Evolutionary conservation across 1,140 invertebrate genomes (phyloP), one percentile per base, ranked within the genome.

Genomic region (Chionoecetes opilio): DNA sequence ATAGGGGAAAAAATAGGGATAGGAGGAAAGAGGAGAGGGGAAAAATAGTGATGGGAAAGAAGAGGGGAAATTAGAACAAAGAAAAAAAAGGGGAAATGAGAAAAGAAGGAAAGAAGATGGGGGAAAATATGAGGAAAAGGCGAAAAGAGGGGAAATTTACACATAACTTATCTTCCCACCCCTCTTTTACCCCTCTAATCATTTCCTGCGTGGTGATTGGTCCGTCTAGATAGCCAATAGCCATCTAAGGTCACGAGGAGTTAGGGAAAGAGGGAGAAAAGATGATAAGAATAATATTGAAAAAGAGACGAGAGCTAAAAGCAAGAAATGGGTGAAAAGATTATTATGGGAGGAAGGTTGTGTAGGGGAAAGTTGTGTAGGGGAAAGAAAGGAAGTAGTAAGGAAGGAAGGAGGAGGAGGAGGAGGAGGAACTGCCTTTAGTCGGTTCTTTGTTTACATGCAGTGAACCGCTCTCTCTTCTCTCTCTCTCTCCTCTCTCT

Each of bases 401-500:
- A 8, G n/a, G 63, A n/a, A 75, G n/a, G 53, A 63, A n/a, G 63
- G 63, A 75, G 21, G 63, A 75, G 63, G 63, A 75, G n/a, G 63
- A 75, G 63, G 63, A 75, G 21, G 26, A 75, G 63, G 63, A 0
- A n/a, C 21, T 26, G 63, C 63, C 63, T 75, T 75, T 75, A n/a
- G 21, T 26, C 21, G n/a, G 63, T 26, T 75, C 21, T 75, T 75
- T 75, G 63, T 75, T 75, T 75, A 75, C 63, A 75, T 75, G 21
- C 63, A 75, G 11, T 75, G 63, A 75, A 75, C 63, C 63, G n/a
- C 6, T 75, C 63, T 75, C 63, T 75, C 63, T n/a, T 75, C 63
- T 75, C 63, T 75, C 63, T 75, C 63, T 75, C 63, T 75, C 63
- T 75, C 63, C 63, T 75, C 63, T 75, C 63, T 75, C 63, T 75